Evolutionary conservation across 1,140 invertebrate species (phyloP).

Genomic region (Anadara kagoshimensis): DNA sequence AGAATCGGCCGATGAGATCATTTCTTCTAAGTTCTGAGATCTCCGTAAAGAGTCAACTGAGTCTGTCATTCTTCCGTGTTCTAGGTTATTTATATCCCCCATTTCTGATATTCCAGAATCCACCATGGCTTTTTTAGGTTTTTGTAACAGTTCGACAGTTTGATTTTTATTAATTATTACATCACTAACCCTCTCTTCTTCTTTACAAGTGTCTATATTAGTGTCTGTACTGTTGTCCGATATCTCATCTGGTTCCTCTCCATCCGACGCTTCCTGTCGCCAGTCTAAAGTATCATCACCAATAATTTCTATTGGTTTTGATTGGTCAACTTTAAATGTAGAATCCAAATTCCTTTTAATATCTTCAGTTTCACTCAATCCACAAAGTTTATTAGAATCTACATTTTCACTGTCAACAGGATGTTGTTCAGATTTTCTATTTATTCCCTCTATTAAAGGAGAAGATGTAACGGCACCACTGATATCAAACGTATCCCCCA

Average conservation of each 20-base stretch:
- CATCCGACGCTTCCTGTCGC: constrained; percentile 40
- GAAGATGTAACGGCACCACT: constrained; percentile 45
- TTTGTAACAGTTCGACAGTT: constrained; percentile 18
- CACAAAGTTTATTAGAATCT: too few relatives aligned
- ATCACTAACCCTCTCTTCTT: background rate
- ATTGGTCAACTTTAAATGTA: constrained; percentile 22
- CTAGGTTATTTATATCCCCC: constrained; percentile 13
- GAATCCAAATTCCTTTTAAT: constrained; percentile 27
- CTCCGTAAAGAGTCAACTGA: constrained; percentile 55
- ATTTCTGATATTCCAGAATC: constrained; percentile 61
- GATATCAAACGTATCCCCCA: constrained; percentile 41
- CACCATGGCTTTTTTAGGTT: constrained; percentile 50
- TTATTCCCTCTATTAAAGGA: constrained; percentile 26
- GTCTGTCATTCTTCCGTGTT: constrained; percentile 54
- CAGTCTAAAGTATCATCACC: constrained; percentile 37
- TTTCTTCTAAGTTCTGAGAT: constrained; percentile 28
- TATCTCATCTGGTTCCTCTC: constrained; percentile 17
- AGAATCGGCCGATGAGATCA: constrained; percentile 17
- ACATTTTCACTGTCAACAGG: background rate
- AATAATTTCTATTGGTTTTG: constrained; percentile 21
- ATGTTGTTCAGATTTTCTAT: background rate
- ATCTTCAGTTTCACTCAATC: background rate
- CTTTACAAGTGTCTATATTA: background rate
- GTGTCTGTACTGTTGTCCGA: constrained; percentile 20
- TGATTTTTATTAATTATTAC: background rate